Base-by-base conservation (phyloP, 2,797 vertebrate genomes). In the Galagoides demidoff region DNA sequence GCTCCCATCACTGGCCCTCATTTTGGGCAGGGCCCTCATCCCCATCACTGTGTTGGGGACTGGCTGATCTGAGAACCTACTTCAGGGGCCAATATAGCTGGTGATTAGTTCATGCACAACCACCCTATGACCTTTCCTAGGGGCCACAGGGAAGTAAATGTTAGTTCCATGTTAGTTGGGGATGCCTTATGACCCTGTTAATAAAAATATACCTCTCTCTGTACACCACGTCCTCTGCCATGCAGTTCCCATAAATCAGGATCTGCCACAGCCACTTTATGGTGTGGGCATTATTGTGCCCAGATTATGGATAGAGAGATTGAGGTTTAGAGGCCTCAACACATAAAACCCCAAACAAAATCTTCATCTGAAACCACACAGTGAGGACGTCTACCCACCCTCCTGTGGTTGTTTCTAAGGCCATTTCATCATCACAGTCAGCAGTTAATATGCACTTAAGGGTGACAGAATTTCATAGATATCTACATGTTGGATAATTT, bases 401-500 rank as follows among this genome's bases (percentile, higher is more conserved):
- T 55, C 84, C n/a, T 82, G 23, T 27, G 39, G 23, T 39, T 19
- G 19, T n/a, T 74, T 89, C 49, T 85, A 43, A 87, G 76, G 52
- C n/a, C 20, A 76, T 20, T 20, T 22, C 19, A 55, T 27, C 2
- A 11, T 37, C 49, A 11, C 64, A 45, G 3, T 37, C 25, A 85
- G 31, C 20, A 71, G 66, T 68, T 78, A 57, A 52, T 45, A 61
- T 14, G 34, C 3, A 34, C 31, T 4, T 17, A 83, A 59, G 17
- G 8, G 77, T 39, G 55, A 31, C 5, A 23, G 57, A 55, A 55
- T n/a, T 90, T 83, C 63, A 70, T 16, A 76, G 68, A 7, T 84
- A 37, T 39, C 59, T 43, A n/a, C 82, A 77, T 14, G 23, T 39
- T 91, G 49, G 45, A 25, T 59, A 90, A 79, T 55, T 77, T 87